phyloP scores from a whole-genome alignment of 2,888 invertebrate genomes.

The Pristionchus entomophagus region DNA sequence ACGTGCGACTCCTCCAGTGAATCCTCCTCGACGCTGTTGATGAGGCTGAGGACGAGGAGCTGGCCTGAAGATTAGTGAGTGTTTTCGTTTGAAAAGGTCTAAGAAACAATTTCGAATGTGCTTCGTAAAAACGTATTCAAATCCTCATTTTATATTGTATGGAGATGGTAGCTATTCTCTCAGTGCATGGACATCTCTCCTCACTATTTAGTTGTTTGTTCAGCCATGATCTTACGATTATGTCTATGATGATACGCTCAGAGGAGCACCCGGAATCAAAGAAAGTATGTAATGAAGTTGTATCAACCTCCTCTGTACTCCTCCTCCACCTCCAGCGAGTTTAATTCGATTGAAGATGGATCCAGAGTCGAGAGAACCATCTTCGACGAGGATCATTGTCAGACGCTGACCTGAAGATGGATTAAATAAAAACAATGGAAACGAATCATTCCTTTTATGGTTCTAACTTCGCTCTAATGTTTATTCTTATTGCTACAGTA shows the following conservation, averaged over 20 bases:
- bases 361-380: neutral
- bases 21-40: neutral
- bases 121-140: too few relatives aligned
- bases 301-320: conserved; percentile 17
- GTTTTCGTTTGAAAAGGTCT: too few relatives aligned
- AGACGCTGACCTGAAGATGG: conserved; percentile 33
- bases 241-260: too few relatives aligned
- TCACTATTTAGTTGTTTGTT: too few relatives aligned
- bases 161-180: too few relatives aligned
- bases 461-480: neutral
- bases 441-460: too few relatives aligned
- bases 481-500: neutral
- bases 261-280: too few relatives aligned
- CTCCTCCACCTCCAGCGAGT: neutral
- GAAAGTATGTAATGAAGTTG: neutral
- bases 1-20: neutral
- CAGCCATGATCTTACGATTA: too few relatives aligned
- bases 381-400: conserved; percentile 43
- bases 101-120: too few relatives aligned
- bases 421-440: too few relatives aligned
- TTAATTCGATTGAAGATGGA: conserved; percentile 30
- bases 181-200: too few relatives aligned
- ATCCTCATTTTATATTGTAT: too few relatives aligned
- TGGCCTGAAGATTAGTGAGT: neutral
- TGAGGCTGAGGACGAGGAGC: neutral